Evolutionary conservation across 2,113 vertebrate genomes (phyloP).

Genomic region (Varanus salvator): DNA sequence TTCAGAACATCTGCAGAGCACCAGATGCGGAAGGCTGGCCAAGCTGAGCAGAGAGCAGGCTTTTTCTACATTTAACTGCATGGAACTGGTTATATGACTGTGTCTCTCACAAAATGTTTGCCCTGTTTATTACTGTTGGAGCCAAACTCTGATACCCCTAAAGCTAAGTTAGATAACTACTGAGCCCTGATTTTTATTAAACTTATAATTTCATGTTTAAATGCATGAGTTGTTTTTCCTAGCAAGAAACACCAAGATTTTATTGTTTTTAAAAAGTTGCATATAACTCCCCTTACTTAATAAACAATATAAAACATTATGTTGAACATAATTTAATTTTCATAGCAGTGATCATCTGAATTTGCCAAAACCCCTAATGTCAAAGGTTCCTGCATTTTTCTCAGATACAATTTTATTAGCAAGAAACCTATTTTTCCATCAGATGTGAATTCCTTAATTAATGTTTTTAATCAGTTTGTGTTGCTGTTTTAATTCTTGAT

Average conservation of each 20-base stretch:
- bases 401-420: background rate
- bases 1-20: no score
- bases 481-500: background rate
- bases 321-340: background rate
- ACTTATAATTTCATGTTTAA: background rate
- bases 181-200: background rate
- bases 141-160: background rate
- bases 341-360: background rate
- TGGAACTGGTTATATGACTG: background rate
- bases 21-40: no score
- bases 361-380: background rate
- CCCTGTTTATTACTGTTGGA: background rate
- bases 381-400: background rate
- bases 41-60: no score
- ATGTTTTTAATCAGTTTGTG: background rate
- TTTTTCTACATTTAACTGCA: background rate
- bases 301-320: background rate
- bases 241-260: background rate
- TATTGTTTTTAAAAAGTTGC: background rate
- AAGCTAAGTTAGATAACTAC: background rate
- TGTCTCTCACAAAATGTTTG: background rate
- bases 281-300: background rate
- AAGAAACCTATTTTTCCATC: background rate
- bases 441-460: background rate
- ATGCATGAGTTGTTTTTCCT: background rate